Conservation (phyloP, 1,140 invertebrate species). For the Hesperophylax magnus region DNA sequence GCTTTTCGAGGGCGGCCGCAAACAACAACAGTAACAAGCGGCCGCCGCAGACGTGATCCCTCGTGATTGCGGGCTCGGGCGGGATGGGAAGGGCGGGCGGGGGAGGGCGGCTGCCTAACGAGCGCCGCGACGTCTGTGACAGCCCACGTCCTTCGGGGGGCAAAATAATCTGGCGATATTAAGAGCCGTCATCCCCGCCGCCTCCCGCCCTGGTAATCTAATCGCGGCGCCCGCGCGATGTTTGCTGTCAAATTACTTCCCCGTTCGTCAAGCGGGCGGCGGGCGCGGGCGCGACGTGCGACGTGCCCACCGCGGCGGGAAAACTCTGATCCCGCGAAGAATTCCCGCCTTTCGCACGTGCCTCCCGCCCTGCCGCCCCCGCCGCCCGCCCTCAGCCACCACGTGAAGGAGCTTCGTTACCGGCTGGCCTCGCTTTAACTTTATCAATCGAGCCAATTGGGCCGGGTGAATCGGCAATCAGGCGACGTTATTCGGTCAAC, state of each 20-base stretch:
- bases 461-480: constrained; percentile 71
- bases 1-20: constrained; percentile 30
- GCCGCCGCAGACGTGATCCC: constrained; percentile 54
- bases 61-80: constrained; percentile 47
- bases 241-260: constrained; percentile 57
- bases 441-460: constrained; percentile 71
- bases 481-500: constrained; percentile 59
- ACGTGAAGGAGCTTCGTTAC: constrained; percentile 69
- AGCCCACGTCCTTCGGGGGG: constrained; percentile 38
- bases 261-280: constrained; percentile 52
- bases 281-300: constrained; percentile 32
- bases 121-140: constrained; percentile 54
- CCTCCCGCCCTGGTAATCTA: constrained; percentile 50
- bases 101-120: constrained; percentile 43
- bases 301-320: not conserved
- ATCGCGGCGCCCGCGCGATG: constrained; percentile 49
- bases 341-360: constrained; percentile 38
- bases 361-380: constrained; percentile 22
- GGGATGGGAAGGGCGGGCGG: constrained; percentile 13
- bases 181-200: constrained; percentile 48
- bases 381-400: not conserved
- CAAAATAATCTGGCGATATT: constrained; percentile 56
- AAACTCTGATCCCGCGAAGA: not conserved
- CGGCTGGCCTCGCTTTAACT: constrained; percentile 61
- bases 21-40: constrained; percentile 55